phyloP scores from a whole-genome alignment of 1,140 invertebrate species.

The Drosophila bocki region DNA sequence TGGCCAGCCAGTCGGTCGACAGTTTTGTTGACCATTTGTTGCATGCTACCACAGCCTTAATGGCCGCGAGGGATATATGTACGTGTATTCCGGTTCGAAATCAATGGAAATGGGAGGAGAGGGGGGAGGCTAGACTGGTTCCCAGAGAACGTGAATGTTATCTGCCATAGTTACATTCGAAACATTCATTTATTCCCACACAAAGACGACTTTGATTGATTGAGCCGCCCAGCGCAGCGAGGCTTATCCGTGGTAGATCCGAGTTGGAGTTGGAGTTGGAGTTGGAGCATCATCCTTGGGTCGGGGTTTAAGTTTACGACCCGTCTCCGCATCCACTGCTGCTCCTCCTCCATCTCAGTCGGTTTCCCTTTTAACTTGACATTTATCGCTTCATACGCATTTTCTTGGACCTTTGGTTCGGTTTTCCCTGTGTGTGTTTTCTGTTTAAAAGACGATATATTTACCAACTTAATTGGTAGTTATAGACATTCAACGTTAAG shows the following conservation, averaged over 20 bases:
- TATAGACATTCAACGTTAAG: constrained; percentile 63
- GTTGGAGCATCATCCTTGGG: neutral
- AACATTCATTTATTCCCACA: constrained; percentile 47
- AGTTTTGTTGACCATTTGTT: constrained; percentile 63
- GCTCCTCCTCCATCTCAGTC: neutral
- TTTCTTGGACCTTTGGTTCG: constrained; percentile 23
- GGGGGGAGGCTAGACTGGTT: neutral
- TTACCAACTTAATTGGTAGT: constrained; percentile 80
- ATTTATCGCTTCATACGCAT: constrained; percentile 78
- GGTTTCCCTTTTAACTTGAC: constrained; percentile 68
- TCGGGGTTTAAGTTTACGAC: constrained; percentile 43
- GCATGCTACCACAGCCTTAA: constrained; percentile 26
- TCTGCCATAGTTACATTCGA: constrained; percentile 51
- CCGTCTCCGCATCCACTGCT: constrained; percentile 6
- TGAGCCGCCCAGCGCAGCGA: constrained; percentile 42
- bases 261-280: neutral
- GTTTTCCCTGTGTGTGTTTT: neutral
- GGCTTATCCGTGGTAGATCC: constrained; percentile 4
- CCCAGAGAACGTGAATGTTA: constrained; percentile 49
- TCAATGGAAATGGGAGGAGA: constrained; percentile 19
- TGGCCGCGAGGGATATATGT: constrained; percentile 10
- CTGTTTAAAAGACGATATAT: constrained; percentile 63
- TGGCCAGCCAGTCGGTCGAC: constrained; percentile 30
- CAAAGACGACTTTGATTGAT: constrained; percentile 74
- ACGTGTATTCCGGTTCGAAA: constrained; percentile 25